A percentile compares a stretch with the other conserved stretches of the same genome.
These are phyloP conservation scores for Rhinolophus sinicus DNA, from an alignment of 2,113 vertebrate species.

Conservation along the genomic window DNA sequence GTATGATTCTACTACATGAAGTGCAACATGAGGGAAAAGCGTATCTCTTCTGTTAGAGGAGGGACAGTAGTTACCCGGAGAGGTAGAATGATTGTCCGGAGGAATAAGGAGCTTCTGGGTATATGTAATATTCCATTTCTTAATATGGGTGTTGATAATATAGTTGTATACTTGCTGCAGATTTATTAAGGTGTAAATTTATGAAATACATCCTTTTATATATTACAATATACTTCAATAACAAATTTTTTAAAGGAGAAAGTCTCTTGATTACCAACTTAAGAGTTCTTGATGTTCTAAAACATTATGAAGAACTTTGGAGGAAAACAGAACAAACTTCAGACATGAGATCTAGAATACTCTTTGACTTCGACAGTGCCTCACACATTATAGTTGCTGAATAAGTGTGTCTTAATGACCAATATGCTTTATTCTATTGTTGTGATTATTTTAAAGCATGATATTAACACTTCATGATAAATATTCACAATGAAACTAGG, in stretches of 20 bases:
- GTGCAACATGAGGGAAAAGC: not conserved
- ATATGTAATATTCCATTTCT: not conserved
- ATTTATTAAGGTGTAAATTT: not conserved
- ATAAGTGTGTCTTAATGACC: not conserved
- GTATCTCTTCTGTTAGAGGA: not conserved
- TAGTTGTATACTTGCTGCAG: not conserved
- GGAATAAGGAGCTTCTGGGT: not conserved
- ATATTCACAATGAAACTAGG: conserved; percentile 29
- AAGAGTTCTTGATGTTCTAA: conserved; percentile 23
- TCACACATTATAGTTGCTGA: conserved; percentile 17
- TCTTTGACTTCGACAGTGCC: not conserved
- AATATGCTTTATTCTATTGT: conserved; percentile 8
- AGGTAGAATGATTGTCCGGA: not conserved
- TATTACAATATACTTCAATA: not conserved
- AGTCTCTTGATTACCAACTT: not conserved
- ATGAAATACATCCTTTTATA: not conserved
- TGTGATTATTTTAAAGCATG: conserved; percentile 46
- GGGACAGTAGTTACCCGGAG: not conserved
- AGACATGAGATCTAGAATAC: not conserved
- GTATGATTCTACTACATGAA: not conserved
- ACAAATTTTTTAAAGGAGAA: conserved; percentile 1
- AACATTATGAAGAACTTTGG: not conserved
- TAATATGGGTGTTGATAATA: not conserved
- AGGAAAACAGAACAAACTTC: conserved; percentile 8
- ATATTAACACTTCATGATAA: conserved; percentile 48